Evolutionary conservation across 2,113 vertebrate genomes (phyloP).

Genomic region (Pteropus alecto): DNA sequence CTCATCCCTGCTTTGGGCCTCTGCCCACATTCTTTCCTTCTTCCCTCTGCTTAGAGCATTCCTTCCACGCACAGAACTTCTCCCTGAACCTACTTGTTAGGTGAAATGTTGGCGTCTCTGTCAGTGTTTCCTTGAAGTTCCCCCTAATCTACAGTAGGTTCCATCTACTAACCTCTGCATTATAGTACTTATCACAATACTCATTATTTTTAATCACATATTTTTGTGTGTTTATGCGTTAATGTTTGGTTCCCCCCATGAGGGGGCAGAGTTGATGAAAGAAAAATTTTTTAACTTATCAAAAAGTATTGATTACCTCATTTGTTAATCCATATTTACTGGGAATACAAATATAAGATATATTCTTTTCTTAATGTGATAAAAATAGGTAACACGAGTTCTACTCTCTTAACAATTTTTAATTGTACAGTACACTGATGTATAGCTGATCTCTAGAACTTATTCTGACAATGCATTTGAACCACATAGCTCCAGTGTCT

Average conservation of each 20-base stretch:
- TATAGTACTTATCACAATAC: not conserved
- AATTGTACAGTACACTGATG: not conserved
- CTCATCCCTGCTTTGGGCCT: not conserved
- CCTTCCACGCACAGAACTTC: not conserved
- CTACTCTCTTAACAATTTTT: not conserved
- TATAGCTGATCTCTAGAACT: not conserved
- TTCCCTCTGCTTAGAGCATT: not conserved
- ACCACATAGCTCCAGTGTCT: not conserved
- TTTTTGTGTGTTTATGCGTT: not conserved
- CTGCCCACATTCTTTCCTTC: not conserved
- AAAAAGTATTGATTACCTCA: not conserved
- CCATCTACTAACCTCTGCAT: not conserved
- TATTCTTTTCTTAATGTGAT: not conserved
- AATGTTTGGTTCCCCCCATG: not conserved
- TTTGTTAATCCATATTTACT: not conserved
- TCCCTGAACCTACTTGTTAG: not conserved
- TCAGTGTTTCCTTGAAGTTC: not conserved
- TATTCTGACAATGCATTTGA: not conserved
- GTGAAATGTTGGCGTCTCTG: not conserved
- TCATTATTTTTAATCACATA: not conserved
- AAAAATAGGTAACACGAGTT: not conserved
- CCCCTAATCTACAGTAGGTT: not conserved
- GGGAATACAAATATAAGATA: not conserved
- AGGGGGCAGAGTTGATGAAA: not conserved
- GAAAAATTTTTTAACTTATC: not conserved